phyloP scores from a whole-genome alignment of 2,113 vertebrate species.

The Emydocephalus ijimae region DNA sequence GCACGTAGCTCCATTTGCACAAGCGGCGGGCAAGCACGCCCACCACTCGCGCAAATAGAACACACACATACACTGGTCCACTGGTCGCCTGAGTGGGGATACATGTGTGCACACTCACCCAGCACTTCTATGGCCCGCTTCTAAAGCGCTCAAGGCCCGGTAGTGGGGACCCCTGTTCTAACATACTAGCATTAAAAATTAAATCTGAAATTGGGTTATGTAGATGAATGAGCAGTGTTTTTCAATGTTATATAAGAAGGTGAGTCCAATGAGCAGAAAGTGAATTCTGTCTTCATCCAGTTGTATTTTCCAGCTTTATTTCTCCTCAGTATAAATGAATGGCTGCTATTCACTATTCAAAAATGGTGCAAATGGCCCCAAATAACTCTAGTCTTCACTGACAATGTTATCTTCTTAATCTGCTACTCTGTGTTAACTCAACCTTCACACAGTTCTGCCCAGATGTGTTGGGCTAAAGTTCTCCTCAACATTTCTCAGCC shows the following conservation, averaged over 20 bases:
- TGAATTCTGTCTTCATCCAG: not conserved
- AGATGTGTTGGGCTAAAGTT: not conserved
- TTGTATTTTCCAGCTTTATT: not conserved
- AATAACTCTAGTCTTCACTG: not conserved
- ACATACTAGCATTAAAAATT: not conserved
- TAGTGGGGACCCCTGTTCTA: not conserved
- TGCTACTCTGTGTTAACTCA: not conserved
- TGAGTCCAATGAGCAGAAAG: not conserved
- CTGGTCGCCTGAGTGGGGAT: not conserved
- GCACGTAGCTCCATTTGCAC: not conserved
- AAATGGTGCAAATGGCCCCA: not conserved
- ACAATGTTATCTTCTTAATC: not conserved
- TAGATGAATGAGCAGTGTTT: not conserved
- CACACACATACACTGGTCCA: not conserved
- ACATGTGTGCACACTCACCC: not conserved
- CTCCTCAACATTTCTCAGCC: not conserved
- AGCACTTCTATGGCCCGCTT: not conserved
- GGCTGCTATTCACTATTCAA: not conserved
- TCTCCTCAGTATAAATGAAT: not conserved
- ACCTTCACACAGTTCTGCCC: not conserved
- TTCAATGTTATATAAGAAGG: not conserved
- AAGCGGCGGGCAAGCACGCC: rapidly evolving
- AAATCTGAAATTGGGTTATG: not conserved
- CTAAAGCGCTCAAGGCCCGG: not conserved
- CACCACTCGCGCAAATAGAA: not conserved